Conservation (phyloP, 2,888 invertebrate genomes). For the Trichacis sp. region DNA sequence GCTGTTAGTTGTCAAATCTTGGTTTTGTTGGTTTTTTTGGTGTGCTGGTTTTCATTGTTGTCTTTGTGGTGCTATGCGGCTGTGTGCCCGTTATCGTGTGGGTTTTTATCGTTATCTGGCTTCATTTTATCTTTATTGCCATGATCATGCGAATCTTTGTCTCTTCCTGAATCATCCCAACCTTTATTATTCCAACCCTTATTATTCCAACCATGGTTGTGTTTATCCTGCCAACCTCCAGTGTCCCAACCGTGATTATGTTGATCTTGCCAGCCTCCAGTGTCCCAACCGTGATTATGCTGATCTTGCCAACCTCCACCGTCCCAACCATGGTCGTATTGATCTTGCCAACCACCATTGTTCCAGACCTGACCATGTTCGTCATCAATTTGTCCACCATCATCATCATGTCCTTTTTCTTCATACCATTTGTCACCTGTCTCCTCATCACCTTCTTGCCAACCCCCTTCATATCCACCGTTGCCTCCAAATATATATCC, state of each 20-base stretch:
- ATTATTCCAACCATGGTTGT: conserved; percentile 6
- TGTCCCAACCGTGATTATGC: conserved; percentile 14
- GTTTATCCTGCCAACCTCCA: conserved; percentile 7
- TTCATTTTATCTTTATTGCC: background rate
- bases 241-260: background rate
- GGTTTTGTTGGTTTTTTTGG: too few species aligned
- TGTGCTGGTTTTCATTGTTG: too few species aligned
- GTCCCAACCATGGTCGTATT: conserved; percentile 14
- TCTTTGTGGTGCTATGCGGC: too few species aligned
- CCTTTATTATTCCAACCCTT: too few species aligned
- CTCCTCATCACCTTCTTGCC: conserved; percentile 5
- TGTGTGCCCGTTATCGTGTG: too few species aligned
- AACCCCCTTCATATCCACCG: conserved; percentile 16
- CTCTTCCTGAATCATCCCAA: conserved; percentile 15
- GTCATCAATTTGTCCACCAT: background rate
- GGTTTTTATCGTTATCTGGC: background rate
- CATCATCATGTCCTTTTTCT: too few species aligned
- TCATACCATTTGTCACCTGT: too few species aligned
- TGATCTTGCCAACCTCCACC: background rate
- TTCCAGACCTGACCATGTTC: background rate
- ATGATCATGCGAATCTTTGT: background rate
- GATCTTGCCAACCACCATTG: background rate
- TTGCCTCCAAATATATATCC: conserved; percentile 70
- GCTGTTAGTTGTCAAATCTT: too few species aligned
- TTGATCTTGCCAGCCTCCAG: conserved; percentile 2